Evolutionary conservation across 2,888 invertebrate genomes (phyloP), one percentile per base, ranked within the genome.

Genomic region (Dysmachus trigonus): DNA sequence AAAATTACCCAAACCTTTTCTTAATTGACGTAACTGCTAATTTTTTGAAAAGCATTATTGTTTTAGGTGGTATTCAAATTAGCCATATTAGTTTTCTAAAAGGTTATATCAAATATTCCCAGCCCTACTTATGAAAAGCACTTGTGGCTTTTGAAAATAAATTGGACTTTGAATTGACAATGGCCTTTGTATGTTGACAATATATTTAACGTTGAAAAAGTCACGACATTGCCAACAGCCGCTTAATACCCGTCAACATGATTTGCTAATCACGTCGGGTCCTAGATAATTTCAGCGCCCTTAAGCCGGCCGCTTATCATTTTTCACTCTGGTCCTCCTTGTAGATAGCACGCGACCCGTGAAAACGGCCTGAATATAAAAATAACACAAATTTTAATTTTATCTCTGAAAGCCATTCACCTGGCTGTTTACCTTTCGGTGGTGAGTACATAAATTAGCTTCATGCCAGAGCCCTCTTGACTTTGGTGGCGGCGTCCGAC

Each of bases 391-490:
- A 85, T 85, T 85, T 85, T 74, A 85, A 85, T 85, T 85, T 85
- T 85, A 85, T 85, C 74, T 85, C 73, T 22, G 31, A 31, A 30
- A 85, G 73, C 85, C 84, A 85, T 85, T 74, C 85, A 85, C 84
- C 84, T 73, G 73, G 53, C 74, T 85, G 85, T 85, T 85, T 85
- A 72, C 85, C 74, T 85, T 85, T 85, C 71, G 41, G 31, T 31
- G 74, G 85, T n/a, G 30, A 85, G 74, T 74, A 85, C 85, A 85
- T 85, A 85, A 85, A 85, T 85, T 85, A 85, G 72, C 72, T 85
- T 74, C 74, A 47, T 74, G 85, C 85, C 41, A 18, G 74, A 47
- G 74, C 72, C 72, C 27, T 71, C 47, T 38, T 72, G 83, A 72
- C 47, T 83, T 71, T 35, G 38, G 15, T 51, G 41, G 18, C 27